These are phyloP conservation scores for Sebastes schlegelii DNA, from an alignment of 2,113 vertebrate species.

Conservation along the genomic window DNA sequence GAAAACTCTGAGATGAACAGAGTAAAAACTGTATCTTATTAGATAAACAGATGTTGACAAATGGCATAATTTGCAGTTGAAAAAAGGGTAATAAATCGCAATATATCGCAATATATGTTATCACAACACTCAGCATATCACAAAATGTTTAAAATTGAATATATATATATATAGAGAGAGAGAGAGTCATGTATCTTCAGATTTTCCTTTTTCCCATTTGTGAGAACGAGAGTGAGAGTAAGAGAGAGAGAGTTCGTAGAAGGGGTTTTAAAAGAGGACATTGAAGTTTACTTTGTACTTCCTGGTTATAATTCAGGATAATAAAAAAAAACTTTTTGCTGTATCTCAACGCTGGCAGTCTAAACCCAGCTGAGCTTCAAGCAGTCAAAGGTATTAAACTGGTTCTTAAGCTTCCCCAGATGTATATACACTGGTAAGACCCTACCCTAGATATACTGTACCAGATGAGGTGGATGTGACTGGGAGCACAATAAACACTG, in stretches of 20 bases:
- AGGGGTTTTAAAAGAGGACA: slow-evolving; percentile 16
- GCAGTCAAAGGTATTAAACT: slow-evolving; percentile 54
- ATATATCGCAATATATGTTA: no score
- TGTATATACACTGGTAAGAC: slow-evolving; percentile 48
- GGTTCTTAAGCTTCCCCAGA: slow-evolving; percentile 61
- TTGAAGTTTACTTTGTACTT: slow-evolving; percentile 55
- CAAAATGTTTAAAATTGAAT: no score
- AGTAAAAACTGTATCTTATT: no score
- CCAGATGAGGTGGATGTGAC: slow-evolving; percentile 24
- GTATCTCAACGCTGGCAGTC: slow-evolving; percentile 36
- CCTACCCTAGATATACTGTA: slow-evolving; percentile 15
- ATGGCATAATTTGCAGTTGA: no score
- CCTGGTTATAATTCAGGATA: slow-evolving; percentile 52
- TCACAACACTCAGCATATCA: no score
- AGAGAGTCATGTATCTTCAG: no score
- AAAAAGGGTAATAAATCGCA: no score
- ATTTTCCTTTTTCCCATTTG: slow-evolving; percentile 20
- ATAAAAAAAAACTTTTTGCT: slow-evolving; percentile 13
- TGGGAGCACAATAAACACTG: slow-evolving; percentile 23
- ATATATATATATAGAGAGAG: no score
- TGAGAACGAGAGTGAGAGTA: neutral
- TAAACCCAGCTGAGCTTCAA: slow-evolving; percentile 39
- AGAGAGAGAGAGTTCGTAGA: slow-evolving; percentile 10
- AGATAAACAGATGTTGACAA: no score
- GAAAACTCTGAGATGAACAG: no score